Evolutionary conservation across 2,888 invertebrate genomes (phyloP).

Genomic region (Epirrita christyi): DNA sequence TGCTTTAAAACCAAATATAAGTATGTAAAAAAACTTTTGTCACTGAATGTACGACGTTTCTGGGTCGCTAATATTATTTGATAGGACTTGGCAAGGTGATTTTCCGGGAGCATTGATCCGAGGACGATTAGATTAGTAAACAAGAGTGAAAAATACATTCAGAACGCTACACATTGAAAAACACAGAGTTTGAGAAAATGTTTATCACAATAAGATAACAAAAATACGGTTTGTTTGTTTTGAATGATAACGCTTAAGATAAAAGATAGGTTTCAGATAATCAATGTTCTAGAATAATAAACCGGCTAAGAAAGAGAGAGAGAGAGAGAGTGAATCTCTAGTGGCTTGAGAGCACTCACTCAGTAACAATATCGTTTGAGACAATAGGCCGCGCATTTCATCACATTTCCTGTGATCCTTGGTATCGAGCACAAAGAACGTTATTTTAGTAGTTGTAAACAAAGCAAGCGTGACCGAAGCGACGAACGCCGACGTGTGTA

Average conservation of each 20-base stretch:
- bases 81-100: constrained; percentile 1
- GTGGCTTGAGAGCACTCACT: too few species aligned
- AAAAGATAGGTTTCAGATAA: neutral
- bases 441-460: constrained; percentile 46
- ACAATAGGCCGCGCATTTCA: constrained; percentile 15
- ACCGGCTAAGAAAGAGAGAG: too few species aligned
- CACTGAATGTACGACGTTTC: neutral
- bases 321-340: too few species aligned
- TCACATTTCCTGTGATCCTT: constrained; percentile 20
- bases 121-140: neutral
- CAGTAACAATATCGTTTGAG: neutral
- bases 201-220: neutral
- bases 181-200: neutral
- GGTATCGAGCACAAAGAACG: constrained; percentile 40
- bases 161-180: neutral
- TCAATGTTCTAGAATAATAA: too few species aligned
- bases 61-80: neutral
- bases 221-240: neutral
- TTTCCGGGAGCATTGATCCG: neutral
- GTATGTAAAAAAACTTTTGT: neutral
- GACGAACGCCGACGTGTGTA: constrained; percentile 19
- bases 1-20: neutral
- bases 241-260: neutral
- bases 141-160: neutral
- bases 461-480: constrained; percentile 41